These are phyloP conservation scores for Acleris laterana DNA, from an alignment of 2,888 invertebrate genomes.

Conservation along the genomic window DNA sequence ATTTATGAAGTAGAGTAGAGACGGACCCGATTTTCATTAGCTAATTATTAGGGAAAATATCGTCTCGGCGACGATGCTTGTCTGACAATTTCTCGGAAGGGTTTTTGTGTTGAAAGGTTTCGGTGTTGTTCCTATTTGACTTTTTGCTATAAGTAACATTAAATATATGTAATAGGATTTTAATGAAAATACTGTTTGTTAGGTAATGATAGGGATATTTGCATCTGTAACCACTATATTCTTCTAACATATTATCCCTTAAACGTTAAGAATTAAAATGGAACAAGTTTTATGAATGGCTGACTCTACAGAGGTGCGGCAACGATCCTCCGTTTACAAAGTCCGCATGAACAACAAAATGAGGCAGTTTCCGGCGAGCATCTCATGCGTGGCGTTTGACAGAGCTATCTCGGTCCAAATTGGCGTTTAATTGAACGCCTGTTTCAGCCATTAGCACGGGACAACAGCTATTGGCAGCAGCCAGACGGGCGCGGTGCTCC, in stretches of 20 bases:
- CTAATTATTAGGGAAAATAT: constrained; percentile 64
- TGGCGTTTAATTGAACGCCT: constrained; percentile 77
- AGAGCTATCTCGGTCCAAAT: constrained; percentile 64
- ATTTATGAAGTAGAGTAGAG: constrained; percentile 77
- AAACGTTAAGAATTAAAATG: no score
- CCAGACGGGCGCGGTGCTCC: constrained; percentile 47
- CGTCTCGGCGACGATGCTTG: constrained; percentile 36
- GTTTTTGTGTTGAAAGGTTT: background rate
- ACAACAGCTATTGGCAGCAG: constrained; percentile 72
- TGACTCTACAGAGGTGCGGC: no score
- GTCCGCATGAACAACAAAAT: constrained; percentile 48
- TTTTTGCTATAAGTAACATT: no score
- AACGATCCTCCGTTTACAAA: constrained; percentile 34
- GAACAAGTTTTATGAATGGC: no score
- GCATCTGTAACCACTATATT: no score
- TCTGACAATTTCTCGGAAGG: constrained; percentile 19
- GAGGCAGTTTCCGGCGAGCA: constrained; percentile 51
- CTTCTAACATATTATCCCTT: no score
- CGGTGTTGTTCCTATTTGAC: no score
- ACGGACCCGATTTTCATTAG: constrained; percentile 75
- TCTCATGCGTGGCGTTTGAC: constrained; percentile 58
- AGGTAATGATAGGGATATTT: no score
- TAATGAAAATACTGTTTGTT: no score
- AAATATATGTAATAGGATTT: no score
- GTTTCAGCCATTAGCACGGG: constrained; percentile 72